Conservation (phyloP, 2,888 invertebrate species). For the Syrista parreyssii region DNA sequence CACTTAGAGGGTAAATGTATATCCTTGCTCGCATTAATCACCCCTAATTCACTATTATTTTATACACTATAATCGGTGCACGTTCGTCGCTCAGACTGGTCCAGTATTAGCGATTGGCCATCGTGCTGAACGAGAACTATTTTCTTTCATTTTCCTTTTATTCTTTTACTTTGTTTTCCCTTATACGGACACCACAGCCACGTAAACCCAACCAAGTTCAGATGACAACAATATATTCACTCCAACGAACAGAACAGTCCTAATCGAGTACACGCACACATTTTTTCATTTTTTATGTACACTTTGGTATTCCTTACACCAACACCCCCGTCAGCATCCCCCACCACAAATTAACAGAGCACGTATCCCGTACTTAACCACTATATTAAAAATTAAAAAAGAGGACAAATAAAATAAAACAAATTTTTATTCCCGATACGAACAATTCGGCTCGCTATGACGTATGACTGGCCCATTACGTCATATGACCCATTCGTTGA, state of each 20-base stretch:
- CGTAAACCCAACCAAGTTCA: constrained; percentile 44
- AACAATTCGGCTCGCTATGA: neutral
- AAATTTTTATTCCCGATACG: neutral
- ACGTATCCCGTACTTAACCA: neutral
- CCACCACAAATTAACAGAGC: neutral
- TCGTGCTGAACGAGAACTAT: constrained; percentile 39
- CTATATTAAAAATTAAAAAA: neutral
- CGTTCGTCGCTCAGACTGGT: constrained; percentile 50
- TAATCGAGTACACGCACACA: neutral
- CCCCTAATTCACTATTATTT: constrained; percentile 61
- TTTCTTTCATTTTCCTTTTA: constrained; percentile 25
- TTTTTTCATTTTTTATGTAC: constrained; percentile 16
- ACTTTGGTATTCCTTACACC: constrained; percentile 9
- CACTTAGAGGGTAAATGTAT: constrained; percentile 57
- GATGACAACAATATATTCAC: constrained; percentile 27
- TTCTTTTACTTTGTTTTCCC: neutral
- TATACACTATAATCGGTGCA: constrained; percentile 59
- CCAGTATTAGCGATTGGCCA: constrained; percentile 37
- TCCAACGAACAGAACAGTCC: constrained; percentile 8
- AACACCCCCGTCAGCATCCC: neutral
- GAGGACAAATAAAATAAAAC: neutral
- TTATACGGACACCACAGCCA: constrained; percentile 42
- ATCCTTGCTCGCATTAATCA: constrained; percentile 59
- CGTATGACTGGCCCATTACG: neutral
- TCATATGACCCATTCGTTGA: neutral